Evolutionary conservation across 2,797 vertebrate species (phyloP), one percentile per base, ranked within the genome.

Genomic region (Pangasius mekongensis): DNA sequence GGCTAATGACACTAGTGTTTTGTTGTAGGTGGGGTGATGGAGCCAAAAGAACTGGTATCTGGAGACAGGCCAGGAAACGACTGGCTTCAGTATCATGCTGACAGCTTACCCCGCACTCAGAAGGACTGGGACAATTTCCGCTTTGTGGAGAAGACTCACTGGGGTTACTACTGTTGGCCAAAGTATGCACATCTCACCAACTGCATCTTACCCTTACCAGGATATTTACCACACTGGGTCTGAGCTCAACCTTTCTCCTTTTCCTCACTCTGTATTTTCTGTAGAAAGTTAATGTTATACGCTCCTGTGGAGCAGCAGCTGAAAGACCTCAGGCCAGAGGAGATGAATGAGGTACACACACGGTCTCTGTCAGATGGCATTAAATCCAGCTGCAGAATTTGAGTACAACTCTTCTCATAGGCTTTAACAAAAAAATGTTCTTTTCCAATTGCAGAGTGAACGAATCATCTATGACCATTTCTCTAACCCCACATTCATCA

Each of bases 71-170:
- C 94, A 22, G 97, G 96, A 88, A 99, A 99, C 90, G 94, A 95
- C 89, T 99, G 98, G 98, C 93, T 99, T 89, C 98, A 98, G 95
- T 99, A 98, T 58, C 93, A 98, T 91, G 96, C 96, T 92, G 95
- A 88, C 92, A 96, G 91, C 89, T 93, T 99, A 64, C 98, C 98
- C 87, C 95, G 95, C 89, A 97, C 94, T 5, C 95, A 97, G 93
- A 95, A 97, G 73, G 96, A 96, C 73, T 99, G 98, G 98, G 97
- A 98, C 47, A 93, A 93, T 0, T 96, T 95, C 91, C 94, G 87
- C 30, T 99, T 96, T 89, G 97, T 99, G 94, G 98, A 99, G 92
- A 99, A 99, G 93, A 99, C 98, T 0, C 98, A 99, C 93, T 98
- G 97, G 97, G 98, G 98, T 18, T 99, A 99, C 93, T 98, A 98